A percentile compares a stretch with the other conserved stretches of the same genome.
phyloP scores from a whole-genome alignment of 2,888 invertebrate species.

The Drosophila aldrichi region DNA sequence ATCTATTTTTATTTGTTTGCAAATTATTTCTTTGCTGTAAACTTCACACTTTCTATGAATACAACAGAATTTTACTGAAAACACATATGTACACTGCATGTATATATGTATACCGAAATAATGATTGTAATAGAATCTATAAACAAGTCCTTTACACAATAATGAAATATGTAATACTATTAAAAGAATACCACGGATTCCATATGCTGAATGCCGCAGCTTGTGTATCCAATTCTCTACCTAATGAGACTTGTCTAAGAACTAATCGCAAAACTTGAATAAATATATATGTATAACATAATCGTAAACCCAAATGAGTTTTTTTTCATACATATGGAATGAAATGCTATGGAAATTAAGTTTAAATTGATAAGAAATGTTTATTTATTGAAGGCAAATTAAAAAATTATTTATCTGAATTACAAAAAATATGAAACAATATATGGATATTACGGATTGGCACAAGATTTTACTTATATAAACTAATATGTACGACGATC shows the following conservation, averaged over 20 bases:
- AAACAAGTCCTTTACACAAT: conserved; percentile 33
- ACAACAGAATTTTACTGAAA: conserved; percentile 40
- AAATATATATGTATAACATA: conserved; percentile 66
- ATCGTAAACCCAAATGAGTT: conserved; percentile 19
- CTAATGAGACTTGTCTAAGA: conserved; percentile 55
- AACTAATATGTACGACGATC: conserved; percentile 56
- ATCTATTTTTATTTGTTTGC: conserved; percentile 1
- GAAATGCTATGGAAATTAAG: too few relatives aligned
- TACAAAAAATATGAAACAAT: conserved; percentile 8
- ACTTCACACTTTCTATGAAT: conserved; percentile 18
- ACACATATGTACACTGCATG: conserved; percentile 14
- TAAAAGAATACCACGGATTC: not conserved
- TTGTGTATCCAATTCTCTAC: conserved; percentile 43
- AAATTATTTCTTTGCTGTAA: conserved; percentile 10
- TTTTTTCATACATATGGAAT: not conserved
- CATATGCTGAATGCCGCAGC: conserved; percentile 22
- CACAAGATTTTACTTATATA: conserved; percentile 47
- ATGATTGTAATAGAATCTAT: conserved; percentile 18
- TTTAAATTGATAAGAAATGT: not conserved
- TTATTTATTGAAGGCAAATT: conserved; percentile 31
- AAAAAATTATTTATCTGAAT: conserved; percentile 8
- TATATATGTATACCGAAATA: conserved; percentile 27
- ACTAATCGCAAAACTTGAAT: conserved; percentile 48
- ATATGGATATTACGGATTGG: conserved; percentile 50
- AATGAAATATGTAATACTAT: conserved; percentile 33